Percentiles rank a stretch among this genome's conserved stretches.
Evolutionary conservation across 1,140 invertebrate species (phyloP).

Genomic region (Cotesia glomerata): DNA sequence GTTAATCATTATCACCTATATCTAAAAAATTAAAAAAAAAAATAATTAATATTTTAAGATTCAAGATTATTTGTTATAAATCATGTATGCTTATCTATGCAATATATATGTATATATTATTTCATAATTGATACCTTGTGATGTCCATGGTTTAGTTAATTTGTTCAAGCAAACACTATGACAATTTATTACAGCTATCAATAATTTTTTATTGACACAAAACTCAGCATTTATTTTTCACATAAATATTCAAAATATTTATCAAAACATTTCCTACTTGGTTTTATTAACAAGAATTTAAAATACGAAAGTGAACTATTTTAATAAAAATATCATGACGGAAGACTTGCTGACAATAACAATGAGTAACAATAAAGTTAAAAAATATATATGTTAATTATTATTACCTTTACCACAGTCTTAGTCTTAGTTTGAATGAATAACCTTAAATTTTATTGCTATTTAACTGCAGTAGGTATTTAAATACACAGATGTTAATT

Average conservation of each 20-base stretch:
- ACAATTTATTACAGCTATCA: no score
- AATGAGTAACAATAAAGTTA: not conserved
- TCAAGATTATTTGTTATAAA: not conserved
- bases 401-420: not conserved
- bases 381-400: not conserved
- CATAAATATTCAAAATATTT: no score
- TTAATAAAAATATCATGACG: not conserved
- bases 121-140: no score
- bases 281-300: not conserved
- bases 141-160: no score
- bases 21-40: no score
- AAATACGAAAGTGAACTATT: not conserved
- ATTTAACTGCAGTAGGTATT: no score
- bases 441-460: not conserved
- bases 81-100: not conserved
- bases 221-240: not conserved
- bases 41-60: no score
- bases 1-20: not conserved
- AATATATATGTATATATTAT: no score
- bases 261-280: not conserved
- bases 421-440: not conserved
- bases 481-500: no score
- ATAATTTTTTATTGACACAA: not conserved
- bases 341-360: constrained; percentile 2
- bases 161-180: no score